Evolutionary conservation across 2,888 invertebrate species (phyloP).

Genomic region (Nebria brevicollis): DNA sequence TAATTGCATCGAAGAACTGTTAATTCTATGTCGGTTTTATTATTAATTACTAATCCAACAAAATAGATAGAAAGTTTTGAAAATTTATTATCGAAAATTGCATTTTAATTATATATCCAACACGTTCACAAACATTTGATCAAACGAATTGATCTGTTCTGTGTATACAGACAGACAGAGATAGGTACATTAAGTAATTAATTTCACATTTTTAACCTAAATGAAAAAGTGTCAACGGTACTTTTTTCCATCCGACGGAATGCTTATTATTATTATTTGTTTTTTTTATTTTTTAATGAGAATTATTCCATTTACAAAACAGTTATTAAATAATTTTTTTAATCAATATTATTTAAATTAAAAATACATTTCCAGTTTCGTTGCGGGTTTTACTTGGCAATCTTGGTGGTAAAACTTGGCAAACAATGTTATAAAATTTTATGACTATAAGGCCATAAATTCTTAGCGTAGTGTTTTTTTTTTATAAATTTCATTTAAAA

Average conservation of each 20-base stretch:
- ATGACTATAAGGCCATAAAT: neutral
- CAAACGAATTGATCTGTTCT: neutral
- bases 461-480: neutral
- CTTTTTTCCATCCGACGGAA: neutral
- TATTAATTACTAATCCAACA: constrained; percentile 21
- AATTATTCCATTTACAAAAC: neutral
- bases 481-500: neutral
- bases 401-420: neutral
- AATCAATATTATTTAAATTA: neutral
- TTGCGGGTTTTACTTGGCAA: neutral
- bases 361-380: neutral
- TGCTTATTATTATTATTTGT: neutral
- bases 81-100: constrained; percentile 35
- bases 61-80: constrained; percentile 20
- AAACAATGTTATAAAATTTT: neutral
- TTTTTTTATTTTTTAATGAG: neutral
- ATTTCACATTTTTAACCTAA: neutral
- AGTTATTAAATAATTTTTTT: neutral
- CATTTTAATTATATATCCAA: constrained; percentile 28
- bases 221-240: neutral
- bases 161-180: neutral
- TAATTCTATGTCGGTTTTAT: constrained; percentile 24
- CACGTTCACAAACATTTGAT: constrained; percentile 1
- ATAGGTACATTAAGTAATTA: neutral
- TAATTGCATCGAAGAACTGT: constrained; percentile 21